phyloP scores from a whole-genome alignment of 2,113 vertebrate species.

The Microtus richardsoni region DNA sequence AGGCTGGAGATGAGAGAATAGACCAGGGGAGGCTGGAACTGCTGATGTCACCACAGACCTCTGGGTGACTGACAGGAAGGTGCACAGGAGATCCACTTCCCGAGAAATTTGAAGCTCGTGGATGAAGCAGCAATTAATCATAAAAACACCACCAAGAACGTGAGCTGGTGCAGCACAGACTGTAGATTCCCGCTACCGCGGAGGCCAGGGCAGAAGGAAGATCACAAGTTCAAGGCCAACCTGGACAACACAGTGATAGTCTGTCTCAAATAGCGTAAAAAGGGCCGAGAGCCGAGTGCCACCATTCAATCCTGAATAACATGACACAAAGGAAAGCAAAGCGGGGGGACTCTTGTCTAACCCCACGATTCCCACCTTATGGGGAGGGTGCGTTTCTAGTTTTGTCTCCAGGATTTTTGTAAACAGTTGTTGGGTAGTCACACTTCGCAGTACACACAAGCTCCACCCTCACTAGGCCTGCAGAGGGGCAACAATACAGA shows the following conservation, averaged over 20 bases:
- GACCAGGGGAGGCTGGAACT: neutral
- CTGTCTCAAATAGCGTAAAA: neutral
- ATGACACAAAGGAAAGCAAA: neutral
- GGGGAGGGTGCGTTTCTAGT: neutral
- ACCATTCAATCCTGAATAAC: neutral
- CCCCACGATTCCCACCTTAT: neutral
- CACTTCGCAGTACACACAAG: neutral
- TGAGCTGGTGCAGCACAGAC: neutral
- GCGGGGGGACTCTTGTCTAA: neutral
- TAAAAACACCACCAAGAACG: slow-evolving; percentile 66
- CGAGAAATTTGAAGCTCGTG: slow-evolving; percentile 67
- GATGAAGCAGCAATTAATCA: slow-evolving; percentile 77
- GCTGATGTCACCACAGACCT: slow-evolving; percentile 58
- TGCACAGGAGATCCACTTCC: slow-evolving; percentile 68
- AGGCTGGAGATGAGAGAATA: slow-evolving; percentile 60
- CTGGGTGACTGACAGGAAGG: slow-evolving; percentile 74
- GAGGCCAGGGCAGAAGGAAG: neutral
- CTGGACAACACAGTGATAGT: neutral
- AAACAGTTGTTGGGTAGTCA: neutral
- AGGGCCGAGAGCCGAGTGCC: neutral
- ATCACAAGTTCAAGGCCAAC: neutral
- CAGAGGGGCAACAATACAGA: neutral
- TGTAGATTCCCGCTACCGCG: neutral
- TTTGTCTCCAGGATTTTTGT: neutral
- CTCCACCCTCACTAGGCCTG: neutral